These are phyloP conservation scores for Trachemys scripta DNA, from an alignment of 2,113 vertebrate genomes.

Conservation along the genomic window DNA sequence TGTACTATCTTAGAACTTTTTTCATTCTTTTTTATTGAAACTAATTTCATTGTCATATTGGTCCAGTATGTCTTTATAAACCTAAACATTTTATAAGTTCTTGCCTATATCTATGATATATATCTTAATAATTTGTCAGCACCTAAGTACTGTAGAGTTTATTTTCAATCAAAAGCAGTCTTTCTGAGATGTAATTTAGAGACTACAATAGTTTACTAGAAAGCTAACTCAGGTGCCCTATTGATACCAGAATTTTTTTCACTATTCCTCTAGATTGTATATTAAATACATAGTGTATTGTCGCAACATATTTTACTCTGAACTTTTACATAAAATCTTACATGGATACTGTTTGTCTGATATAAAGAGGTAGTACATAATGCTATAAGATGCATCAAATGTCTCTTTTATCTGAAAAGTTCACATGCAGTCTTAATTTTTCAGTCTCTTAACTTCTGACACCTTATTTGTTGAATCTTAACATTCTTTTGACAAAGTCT, in stretches of 20 bases:
- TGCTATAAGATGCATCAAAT: background rate
- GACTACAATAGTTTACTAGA: background rate
- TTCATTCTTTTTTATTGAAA: slow-evolving; percentile 30
- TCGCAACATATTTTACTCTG: background rate
- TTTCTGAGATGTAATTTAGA: background rate
- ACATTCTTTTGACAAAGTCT: background rate
- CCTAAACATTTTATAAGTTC: background rate
- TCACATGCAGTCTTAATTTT: background rate
- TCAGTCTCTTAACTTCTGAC: background rate
- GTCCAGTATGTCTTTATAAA: background rate
- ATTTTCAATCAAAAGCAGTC: background rate
- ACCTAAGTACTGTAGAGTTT: background rate
- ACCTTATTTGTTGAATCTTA: background rate
- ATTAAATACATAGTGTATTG: background rate
- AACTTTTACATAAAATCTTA: background rate
- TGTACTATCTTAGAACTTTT: background rate
- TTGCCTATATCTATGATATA: background rate
- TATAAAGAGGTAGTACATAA: background rate
- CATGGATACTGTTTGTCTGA: background rate
- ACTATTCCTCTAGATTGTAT: background rate
- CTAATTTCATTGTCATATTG: background rate
- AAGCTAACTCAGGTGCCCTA: background rate
- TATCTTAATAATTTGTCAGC: background rate
- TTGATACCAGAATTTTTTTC: background rate
- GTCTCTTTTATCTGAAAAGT: background rate